Percentiles rank a stretch among this genome's conserved stretches.
Evolutionary conservation across 1,140 invertebrate species (phyloP).

Genomic region (Drosophila eugracilis): DNA sequence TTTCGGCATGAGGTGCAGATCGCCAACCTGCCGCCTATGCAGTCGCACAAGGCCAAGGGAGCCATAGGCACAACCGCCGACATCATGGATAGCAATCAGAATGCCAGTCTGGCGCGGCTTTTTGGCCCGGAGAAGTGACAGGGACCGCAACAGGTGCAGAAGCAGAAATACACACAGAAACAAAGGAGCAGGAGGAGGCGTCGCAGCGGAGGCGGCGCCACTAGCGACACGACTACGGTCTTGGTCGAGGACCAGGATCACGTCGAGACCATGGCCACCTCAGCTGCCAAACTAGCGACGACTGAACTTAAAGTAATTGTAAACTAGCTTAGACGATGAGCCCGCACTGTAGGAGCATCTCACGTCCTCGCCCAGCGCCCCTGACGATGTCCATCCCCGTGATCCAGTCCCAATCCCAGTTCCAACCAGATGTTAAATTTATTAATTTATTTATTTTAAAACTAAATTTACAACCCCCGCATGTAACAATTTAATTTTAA

Average conservation of each 20-base stretch:
- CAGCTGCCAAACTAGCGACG: slow-evolving; percentile 56
- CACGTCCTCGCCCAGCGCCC: no score
- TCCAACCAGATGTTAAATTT: slow-evolving; percentile 4
- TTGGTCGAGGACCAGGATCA: slow-evolving; percentile 2
- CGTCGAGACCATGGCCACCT: slow-evolving; percentile 28
- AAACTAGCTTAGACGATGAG: slow-evolving; percentile 58
- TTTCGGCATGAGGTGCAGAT: slow-evolving; percentile 95
- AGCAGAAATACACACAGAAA: background rate
- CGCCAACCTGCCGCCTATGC: slow-evolving; percentile 90
- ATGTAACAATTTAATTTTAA: slow-evolving; percentile 3
- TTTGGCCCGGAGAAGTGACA: slow-evolving; percentile 75
- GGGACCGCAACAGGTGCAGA: slow-evolving; percentile 4
- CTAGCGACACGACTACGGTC: background rate
- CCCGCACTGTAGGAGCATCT: slow-evolving; percentile 8
- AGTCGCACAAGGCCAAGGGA: slow-evolving; percentile 57
- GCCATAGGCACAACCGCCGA: slow-evolving; percentile 17
- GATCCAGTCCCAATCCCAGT: slow-evolving; percentile 6
- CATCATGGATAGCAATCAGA: slow-evolving; percentile 78
- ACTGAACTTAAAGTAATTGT: slow-evolving; percentile 76
- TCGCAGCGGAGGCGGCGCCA: slow-evolving; percentile 29
- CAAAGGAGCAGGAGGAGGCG: slow-evolving; percentile 28
- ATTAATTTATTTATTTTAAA: slow-evolving; percentile 49
- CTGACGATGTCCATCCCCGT: background rate
- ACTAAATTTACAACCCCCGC: slow-evolving; percentile 23
- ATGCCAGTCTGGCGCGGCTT: slow-evolving; percentile 63